Evolutionary conservation across 2,888 invertebrate species (phyloP).

Genomic region (Saturnia japonica): DNA sequence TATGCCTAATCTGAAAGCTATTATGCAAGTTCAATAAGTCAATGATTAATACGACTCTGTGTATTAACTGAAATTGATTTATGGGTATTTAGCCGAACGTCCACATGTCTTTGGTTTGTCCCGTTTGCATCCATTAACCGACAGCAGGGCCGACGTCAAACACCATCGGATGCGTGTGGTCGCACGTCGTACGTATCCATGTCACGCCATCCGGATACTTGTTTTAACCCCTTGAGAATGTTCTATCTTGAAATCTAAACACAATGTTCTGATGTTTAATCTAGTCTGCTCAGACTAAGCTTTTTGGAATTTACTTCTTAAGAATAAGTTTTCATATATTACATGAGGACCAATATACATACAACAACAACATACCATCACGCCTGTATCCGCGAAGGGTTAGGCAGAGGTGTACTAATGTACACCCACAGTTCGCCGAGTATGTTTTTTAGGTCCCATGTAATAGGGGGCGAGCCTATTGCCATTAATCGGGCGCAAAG

Average conservation of each 20-base stretch:
- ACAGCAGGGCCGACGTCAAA: constrained; percentile 1
- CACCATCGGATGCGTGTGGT: constrained; percentile 5
- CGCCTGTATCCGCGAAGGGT: too few relatives aligned
- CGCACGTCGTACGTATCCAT: neutral
- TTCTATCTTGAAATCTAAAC: neutral
- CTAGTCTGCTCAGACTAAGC: neutral
- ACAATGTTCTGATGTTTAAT: neutral
- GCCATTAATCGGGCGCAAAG: too few relatives aligned
- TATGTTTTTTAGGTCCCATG: too few relatives aligned
- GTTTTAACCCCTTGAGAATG: neutral
- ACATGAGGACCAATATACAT: too few relatives aligned
- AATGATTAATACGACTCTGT: neutral
- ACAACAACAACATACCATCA: too few relatives aligned
- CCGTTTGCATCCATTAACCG: constrained; percentile 9
- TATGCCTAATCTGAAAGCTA: neutral
- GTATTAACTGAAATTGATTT: constrained; percentile 1
- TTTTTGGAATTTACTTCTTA: neutral
- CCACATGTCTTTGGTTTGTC: constrained; percentile 6
- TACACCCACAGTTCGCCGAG: too few relatives aligned
- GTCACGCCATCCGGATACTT: neutral
- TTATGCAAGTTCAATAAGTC: neutral
- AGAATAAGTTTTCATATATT: too few relatives aligned
- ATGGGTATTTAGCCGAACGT: neutral
- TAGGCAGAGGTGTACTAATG: too few relatives aligned
- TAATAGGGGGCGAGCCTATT: too few relatives aligned